Conservation (phyloP, 2,888 invertebrate genomes). For the Orthosia incerta region DNA sequence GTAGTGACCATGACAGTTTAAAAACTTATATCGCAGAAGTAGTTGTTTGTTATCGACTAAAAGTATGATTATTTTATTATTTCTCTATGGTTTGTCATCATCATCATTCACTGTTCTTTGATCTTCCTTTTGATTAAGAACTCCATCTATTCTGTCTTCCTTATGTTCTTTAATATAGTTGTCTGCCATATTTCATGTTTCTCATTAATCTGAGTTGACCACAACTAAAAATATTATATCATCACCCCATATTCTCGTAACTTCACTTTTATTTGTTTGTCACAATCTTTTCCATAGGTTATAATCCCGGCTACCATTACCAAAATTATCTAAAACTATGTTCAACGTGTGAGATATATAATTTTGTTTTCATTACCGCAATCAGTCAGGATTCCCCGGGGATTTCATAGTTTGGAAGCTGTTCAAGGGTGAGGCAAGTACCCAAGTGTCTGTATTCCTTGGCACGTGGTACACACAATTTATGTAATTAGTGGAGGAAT, state of each 20-base stretch:
- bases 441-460: constrained; percentile 8
- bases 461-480: constrained; percentile 11
- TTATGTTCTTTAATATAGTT: neutral
- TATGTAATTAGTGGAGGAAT: neutral
- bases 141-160: neutral
- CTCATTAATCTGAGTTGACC: neutral
- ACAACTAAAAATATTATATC: neutral
- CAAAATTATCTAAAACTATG: constrained; percentile 25
- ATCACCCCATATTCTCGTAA: neutral
- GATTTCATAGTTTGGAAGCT: constrained; percentile 13
- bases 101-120: neutral
- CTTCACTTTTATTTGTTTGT: constrained; percentile 12
- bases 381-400: constrained; percentile 4
- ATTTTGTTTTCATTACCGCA: constrained; percentile 7
- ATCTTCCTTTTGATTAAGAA: neutral
- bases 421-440: constrained; percentile 15
- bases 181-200: neutral
- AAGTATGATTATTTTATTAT: neutral
- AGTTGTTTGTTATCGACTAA: neutral
- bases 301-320: constrained; percentile 13
- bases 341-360: constrained; percentile 1
- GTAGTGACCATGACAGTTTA: too few species aligned
- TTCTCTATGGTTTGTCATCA: neutral
- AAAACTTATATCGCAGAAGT: neutral
- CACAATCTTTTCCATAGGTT: constrained; percentile 27